Base-by-base conservation (phyloP, 2,797 vertebrate species). In the Buphagus erythrorhynchus region DNA sequence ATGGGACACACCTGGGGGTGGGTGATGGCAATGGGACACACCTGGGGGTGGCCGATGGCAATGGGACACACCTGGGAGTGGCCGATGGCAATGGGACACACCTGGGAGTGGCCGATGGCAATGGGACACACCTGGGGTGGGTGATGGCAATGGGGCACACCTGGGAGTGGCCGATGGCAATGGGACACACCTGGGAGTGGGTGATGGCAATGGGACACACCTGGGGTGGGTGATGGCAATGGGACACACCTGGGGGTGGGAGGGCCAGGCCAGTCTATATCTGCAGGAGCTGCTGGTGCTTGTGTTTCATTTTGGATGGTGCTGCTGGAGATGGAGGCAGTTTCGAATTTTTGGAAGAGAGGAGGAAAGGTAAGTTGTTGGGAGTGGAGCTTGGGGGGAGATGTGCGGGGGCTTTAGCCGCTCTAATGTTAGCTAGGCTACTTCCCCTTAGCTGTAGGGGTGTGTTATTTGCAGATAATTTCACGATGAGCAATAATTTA, bases 271-370 rank as follows among this genome's bases (percentile, higher is more conserved):
- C 31, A 35, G 31, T 35, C 16, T 7, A 1, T 31, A 57, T 10
- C 43, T 49, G 21, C 4, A 17, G 43, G 36, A 42, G 5, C 1
- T 59, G 35, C 6, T 25, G 6, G 0, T 4, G 2, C 0, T 18
- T 9, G 7, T 6, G 10, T 2, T 9, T 9, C 0, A 0, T 42
- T 42, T 2, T 13, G 36, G 1, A 1, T 3, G 9, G 2, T 9
- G 46, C 21, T 40, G 72, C 7, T 66, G 10, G 2, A 6, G 5
- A 1, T 0, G 1, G 22, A 73, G 76, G 49, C 51, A 38, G 16
- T n/a, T 51, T 18, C 1, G 5, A 5, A 8, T 0, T 81, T 49
- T 21, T 7, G 9, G 10, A 14, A 16, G 10, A 2, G 21, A 22
- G 5, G 4, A 13, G 16, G 14, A 11, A 24, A 36, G 28, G 8